Conservation (phyloP, 2,113 vertebrate species). For the Cyanistes caeruleus region DNA sequence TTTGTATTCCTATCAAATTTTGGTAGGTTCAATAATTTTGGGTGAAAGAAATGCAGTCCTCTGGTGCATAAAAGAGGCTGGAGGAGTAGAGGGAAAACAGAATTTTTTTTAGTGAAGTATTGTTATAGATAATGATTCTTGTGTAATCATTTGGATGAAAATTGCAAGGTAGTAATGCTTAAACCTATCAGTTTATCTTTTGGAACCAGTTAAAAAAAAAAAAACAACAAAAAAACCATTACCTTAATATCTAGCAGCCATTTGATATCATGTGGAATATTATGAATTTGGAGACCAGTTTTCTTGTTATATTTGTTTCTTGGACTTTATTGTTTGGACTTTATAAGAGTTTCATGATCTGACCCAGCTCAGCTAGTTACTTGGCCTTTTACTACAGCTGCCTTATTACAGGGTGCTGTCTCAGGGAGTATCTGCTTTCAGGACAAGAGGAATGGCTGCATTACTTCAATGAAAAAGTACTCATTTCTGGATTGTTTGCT, state of each 20-base stretch:
- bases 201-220: neutral
- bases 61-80: neutral
- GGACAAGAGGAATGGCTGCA: neutral
- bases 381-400: neutral
- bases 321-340: neutral
- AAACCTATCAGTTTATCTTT: neutral
- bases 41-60: neutral
- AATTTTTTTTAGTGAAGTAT: neutral
- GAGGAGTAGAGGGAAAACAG: neutral
- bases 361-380: neutral
- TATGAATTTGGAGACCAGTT: neutral
- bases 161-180: neutral
- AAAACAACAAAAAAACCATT: neutral
- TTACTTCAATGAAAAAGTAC: neutral
- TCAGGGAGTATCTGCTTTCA: neutral
- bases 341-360: neutral
- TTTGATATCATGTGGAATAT: neutral
- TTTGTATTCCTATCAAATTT: neutral
- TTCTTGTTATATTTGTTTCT: neutral
- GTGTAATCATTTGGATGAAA: neutral
- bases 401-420: neutral
- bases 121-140: neutral
- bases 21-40: neutral
- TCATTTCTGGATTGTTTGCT: neutral
- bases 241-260: neutral